Evolutionary conservation across 2,797 vertebrate species (phyloP).

Genomic region (Sphenopsis melanotis): DNA sequence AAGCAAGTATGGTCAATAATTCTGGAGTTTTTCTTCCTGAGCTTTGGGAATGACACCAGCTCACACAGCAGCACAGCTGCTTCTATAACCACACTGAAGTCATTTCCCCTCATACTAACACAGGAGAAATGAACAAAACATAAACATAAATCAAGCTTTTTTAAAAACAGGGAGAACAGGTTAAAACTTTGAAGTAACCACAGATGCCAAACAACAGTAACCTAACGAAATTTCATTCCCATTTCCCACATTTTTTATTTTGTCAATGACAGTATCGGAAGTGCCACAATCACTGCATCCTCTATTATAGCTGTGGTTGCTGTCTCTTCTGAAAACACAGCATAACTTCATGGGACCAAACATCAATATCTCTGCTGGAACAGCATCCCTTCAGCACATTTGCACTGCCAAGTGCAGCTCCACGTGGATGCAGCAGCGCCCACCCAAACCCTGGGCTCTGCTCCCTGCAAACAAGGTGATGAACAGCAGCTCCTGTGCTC

Average conservation of each 20-base stretch:
- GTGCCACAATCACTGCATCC: neutral
- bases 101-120: neutral
- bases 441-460: neutral
- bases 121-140: rapidly evolving
- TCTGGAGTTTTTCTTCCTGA: neutral
- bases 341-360: neutral
- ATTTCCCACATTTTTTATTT: neutral
- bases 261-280: neutral
- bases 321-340: neutral
- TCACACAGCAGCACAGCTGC: neutral
- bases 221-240: rapidly evolving
- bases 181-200: neutral
- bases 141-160: neutral
- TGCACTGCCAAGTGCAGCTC: neutral
- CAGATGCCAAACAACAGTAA: neutral
- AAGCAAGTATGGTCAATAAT: rapidly evolving
- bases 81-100: neutral
- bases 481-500: neutral
- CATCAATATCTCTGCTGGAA: neutral
- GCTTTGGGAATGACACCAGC: neutral
- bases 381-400: neutral
- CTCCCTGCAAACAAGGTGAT: neutral
- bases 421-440: neutral
- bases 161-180: neutral
- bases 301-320: neutral